These are phyloP conservation scores for Centropyge bicolor DNA, from an alignment of 2,797 vertebrate species.

Conservation along the genomic window DNA sequence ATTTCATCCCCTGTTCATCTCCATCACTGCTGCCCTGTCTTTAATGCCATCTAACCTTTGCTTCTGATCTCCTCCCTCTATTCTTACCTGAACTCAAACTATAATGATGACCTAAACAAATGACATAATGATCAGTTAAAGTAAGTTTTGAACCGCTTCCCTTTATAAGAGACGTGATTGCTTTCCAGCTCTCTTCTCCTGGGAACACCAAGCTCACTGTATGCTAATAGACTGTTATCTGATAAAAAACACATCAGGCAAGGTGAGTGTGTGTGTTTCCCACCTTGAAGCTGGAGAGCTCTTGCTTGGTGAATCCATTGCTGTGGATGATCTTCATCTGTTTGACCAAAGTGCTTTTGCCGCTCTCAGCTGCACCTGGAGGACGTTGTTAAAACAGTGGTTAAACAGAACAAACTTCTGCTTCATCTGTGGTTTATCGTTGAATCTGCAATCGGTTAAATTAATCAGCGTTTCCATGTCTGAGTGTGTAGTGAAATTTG, in stretches of 20 bases:
- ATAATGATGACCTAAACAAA: neutral
- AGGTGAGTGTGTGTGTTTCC: conserved; percentile 30
- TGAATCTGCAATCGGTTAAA: neutral
- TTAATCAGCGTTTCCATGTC: neutral
- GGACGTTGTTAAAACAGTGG: neutral
- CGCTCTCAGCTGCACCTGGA: conserved; percentile 87
- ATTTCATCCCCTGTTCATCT: conserved; percentile 25
- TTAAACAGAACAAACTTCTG: neutral
- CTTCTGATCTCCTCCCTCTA: neutral
- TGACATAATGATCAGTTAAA: neutral
- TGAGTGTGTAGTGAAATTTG: no score
- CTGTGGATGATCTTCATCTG: conserved; percentile 91
- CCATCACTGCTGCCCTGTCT: neutral
- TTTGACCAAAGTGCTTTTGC: conserved; percentile 88
- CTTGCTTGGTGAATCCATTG: conserved; percentile 85
- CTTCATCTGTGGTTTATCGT: neutral
- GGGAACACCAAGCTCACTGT: conserved; percentile 14
- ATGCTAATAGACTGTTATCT: conserved; percentile 34
- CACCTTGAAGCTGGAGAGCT: conserved; percentile 87
- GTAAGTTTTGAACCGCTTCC: neutral
- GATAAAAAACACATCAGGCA: neutral
- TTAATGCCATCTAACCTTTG: conserved; percentile 1
- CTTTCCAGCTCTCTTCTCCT: neutral
- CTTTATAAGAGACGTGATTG: neutral
- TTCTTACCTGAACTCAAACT: conserved; percentile 2